Evolutionary conservation across 2,888 invertebrate species (phyloP).

Genomic region (Epiblema foenella): DNA sequence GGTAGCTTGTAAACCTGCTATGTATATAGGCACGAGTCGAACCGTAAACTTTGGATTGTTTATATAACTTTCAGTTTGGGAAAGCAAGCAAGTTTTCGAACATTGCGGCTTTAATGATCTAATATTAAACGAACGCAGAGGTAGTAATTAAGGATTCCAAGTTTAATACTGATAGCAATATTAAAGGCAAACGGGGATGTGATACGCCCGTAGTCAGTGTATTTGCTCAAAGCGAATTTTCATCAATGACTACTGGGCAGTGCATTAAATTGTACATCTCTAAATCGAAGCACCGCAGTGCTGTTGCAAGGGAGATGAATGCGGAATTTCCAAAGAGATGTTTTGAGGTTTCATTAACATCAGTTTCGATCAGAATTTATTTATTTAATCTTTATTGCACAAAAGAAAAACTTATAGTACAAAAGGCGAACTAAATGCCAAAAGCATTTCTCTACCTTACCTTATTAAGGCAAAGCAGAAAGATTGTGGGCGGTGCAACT

Average conservation of each 20-base stretch:
- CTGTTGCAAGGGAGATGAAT: conserved; percentile 4
- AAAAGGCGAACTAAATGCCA: too few relatives aligned
- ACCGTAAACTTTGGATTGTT: conserved; percentile 79
- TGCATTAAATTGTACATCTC: conserved; percentile 36
- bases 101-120: conserved; percentile 84
- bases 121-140: conserved; percentile 82
- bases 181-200: conserved; percentile 56
- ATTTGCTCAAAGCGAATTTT: conserved; percentile 42
- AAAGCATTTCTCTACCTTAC: too few relatives aligned
- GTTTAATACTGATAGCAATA: conserved; percentile 74
- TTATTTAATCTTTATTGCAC: background rate
- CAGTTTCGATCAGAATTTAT: background rate
- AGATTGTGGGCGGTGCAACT: too few relatives aligned
- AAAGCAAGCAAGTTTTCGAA: conserved; percentile 82
- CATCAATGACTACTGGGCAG: conserved; percentile 30
- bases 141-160: conserved; percentile 82
- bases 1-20: conserved; percentile 70
- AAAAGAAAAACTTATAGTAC: too few relatives aligned
- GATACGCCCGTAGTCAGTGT: conserved; percentile 8
- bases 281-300: conserved; percentile 28
- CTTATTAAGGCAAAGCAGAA: too few relatives aligned
- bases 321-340: conserved; percentile 13
- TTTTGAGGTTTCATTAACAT: conserved; percentile 15
- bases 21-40: conserved; percentile 76
- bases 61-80: conserved; percentile 76